Percentiles rank a stretch among this genome's conserved stretches.
Conservation (phyloP, 2,113 vertebrate species). For the Scartelaos histophorus region DNA sequence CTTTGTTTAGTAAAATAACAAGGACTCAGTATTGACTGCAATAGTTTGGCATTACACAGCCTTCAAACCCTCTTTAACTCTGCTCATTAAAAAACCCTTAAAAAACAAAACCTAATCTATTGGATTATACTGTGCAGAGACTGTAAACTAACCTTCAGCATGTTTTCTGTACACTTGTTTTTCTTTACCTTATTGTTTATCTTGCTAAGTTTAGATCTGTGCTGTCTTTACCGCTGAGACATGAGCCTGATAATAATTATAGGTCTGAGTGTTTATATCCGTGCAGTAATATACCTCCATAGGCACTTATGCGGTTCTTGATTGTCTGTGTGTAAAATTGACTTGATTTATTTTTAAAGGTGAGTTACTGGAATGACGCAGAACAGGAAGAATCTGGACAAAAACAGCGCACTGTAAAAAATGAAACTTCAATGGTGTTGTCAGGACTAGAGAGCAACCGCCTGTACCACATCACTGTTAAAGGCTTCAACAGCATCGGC, state of each 20-base stretch:
- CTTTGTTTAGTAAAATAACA: neutral
- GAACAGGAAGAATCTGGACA: slow-evolving; percentile 86
- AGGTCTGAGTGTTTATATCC: neutral
- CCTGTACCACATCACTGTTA: slow-evolving; percentile 86
- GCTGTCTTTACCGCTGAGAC: too few species aligned
- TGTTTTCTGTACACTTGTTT: too few species aligned
- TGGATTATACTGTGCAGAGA: neutral
- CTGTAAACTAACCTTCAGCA: neutral
- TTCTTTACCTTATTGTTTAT: too few species aligned
- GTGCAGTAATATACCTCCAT: too few species aligned
- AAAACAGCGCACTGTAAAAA: slow-evolving; percentile 85
- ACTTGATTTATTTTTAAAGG: slow-evolving; percentile 69
- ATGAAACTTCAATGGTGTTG: slow-evolving; percentile 86
- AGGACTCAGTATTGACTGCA: neutral
- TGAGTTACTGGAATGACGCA: slow-evolving; percentile 89
- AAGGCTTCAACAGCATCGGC: slow-evolving; percentile 92
- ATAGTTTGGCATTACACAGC: neutral
- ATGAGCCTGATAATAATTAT: neutral
- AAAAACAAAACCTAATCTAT: too few species aligned
- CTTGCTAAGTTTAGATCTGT: too few species aligned
- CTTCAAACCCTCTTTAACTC: neutral
- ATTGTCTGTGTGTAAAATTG: neutral
- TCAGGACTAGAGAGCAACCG: slow-evolving; percentile 89
- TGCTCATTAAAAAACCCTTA: neutral
- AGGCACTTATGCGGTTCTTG: neutral